Evolutionary conservation across 2,888 invertebrate species (phyloP).

Genomic region (Heliconius cydno): DNA sequence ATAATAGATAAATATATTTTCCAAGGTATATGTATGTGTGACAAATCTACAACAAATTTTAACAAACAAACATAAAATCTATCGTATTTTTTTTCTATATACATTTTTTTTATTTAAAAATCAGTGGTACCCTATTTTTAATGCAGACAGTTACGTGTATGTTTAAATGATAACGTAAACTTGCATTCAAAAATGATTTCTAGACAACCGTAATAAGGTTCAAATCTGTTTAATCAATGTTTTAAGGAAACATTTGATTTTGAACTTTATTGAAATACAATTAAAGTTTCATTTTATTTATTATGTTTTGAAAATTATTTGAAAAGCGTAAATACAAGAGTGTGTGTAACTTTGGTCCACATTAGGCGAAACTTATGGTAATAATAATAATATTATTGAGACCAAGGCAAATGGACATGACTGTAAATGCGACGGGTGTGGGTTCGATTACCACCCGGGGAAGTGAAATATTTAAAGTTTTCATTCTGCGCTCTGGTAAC

Average conservation of each 20-base stretch:
- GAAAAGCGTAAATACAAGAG: conserved; percentile 59
- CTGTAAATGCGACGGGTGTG: too few species aligned
- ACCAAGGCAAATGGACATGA: too few species aligned
- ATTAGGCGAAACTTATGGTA: conserved; percentile 51
- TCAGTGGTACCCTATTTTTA: conserved; percentile 49
- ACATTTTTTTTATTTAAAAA: conserved; percentile 42
- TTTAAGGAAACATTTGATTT: conserved; percentile 36
- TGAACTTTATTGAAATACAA: conserved; percentile 8
- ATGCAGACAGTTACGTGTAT: conserved; percentile 46
- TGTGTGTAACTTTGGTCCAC: conserved; percentile 58
- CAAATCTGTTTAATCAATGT: background rate
- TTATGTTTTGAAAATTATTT: conserved; percentile 55
- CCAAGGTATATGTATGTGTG: background rate
- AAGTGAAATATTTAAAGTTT: too few species aligned
- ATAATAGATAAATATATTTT: too few species aligned
- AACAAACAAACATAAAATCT: conserved; percentile 39
- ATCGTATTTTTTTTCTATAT: conserved; percentile 42
- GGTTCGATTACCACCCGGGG: too few species aligned
- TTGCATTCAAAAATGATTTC: background rate
- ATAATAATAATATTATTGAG: conserved; percentile 8
- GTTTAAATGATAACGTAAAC: conserved; percentile 26
- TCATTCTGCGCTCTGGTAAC: too few species aligned
- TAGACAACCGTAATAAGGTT: background rate
- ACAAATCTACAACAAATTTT: conserved; percentile 19
- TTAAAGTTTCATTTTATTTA: conserved; percentile 48